Percentiles rank a stretch among this genome's conserved stretches.
phyloP scores from a whole-genome alignment of 2,113 vertebrate species.

The Saguinus imperator region DNA sequence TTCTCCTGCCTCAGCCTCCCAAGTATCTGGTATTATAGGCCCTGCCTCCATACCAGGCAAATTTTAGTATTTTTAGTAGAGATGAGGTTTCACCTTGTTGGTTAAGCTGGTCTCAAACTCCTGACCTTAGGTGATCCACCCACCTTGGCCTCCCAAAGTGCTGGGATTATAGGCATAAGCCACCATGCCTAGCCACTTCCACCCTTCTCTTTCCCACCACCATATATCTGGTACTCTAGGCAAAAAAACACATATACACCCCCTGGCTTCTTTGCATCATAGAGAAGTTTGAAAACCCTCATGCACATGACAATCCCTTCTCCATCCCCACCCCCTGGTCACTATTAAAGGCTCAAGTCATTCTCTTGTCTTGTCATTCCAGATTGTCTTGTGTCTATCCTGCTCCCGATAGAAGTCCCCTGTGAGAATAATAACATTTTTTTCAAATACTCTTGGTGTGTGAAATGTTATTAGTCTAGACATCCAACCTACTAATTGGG shows the following conservation, averaged over 20 bases:
- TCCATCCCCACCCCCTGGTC: neutral
- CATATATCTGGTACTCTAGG: neutral
- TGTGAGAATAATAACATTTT: neutral
- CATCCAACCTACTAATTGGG: neutral
- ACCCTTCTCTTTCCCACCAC: neutral
- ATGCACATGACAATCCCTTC: neutral
- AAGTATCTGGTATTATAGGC: too few relatives aligned
- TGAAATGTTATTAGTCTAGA: neutral
- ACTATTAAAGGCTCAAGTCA: neutral
- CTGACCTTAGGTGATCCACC: too few relatives aligned
- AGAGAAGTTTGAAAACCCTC: neutral
- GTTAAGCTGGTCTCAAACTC: too few relatives aligned
- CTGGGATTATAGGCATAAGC: too few relatives aligned
- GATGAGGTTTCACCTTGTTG: too few relatives aligned
- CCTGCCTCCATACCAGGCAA: too few relatives aligned
- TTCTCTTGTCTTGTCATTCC: neutral
- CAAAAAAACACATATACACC: neutral
- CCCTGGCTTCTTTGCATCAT: neutral
- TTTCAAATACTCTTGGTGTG: slow-evolving; percentile 1
- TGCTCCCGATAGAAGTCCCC: neutral
- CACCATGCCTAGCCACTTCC: too few relatives aligned
- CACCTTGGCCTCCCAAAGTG: too few relatives aligned
- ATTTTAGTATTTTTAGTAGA: too few relatives aligned
- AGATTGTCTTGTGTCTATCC: neutral
- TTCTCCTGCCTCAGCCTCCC: too few relatives aligned